Evolutionary conservation across 2,797 vertebrate species (phyloP), one percentile per base, ranked within the genome.

Genomic region (Pelochelys cantorii): DNA sequence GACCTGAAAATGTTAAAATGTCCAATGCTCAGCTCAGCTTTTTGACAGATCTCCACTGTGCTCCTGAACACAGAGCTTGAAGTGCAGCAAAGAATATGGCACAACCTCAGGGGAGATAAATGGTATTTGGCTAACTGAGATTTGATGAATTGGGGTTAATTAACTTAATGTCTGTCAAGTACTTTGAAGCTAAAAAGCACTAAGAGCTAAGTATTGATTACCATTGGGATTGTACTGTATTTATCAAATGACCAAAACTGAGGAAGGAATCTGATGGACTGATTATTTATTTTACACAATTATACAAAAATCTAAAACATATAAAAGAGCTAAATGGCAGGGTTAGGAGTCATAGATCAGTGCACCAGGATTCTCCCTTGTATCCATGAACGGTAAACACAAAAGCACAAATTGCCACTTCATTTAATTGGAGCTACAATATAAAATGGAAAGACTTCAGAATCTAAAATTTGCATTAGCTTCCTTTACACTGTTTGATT

Each of bases 171-270:
- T 84, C 86, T 65, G 81, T 81, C 94, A 95, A 95, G 86, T 53
- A 94, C 55, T 77, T 74, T 85, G 57, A 85, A 84, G 68, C 68
- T 95, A 57, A 89, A 95, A n/a, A 86, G 81, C 65, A 85, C 79
- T 94, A 96, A 95, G 94, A 93, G 94, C 91, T 93, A 92, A 25
- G 1, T 93, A 97, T 96, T 94, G 94, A 97, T 96, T 92, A 85
- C 57, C 37, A 59, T 82, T 89, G 92, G 71, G 29, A 56, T 84
- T 86, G 84, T 65, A 62, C 81, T 93, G 31, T 60, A 92, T 90
- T 52, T 87, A 93, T 92, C 92, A 95, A 91, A 75, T 78, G 75
- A 95, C 79, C 34, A 34, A 93, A 95, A 82, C 14, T 75, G 80
- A 90, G 92, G 78, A 89, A 90, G 87, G 87, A 62, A 89, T 84